These are phyloP conservation scores for Phataginus tetradactyla DNA, from an alignment of 2,797 vertebrate species.

Conservation along the genomic window DNA sequence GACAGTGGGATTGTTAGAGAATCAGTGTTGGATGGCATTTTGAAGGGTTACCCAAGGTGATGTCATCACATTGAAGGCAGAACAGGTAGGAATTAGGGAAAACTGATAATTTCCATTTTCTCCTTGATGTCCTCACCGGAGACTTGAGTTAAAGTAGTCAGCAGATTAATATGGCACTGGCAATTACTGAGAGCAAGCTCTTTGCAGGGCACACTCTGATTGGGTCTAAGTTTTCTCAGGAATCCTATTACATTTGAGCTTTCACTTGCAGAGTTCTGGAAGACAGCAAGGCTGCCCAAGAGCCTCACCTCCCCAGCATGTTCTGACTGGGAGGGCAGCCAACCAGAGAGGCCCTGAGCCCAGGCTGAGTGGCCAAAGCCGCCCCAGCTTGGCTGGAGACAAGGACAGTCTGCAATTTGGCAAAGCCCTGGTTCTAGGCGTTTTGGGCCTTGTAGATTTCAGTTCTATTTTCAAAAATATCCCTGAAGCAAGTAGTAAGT, in stretches of 20 bases:
- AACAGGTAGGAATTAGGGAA: background rate
- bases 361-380: background rate
- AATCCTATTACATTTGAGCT: background rate
- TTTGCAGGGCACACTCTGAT: background rate
- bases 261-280: background rate
- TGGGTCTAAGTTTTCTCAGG: background rate
- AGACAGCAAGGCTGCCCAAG: background rate
- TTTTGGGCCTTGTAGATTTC: background rate
- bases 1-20: background rate
- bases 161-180: background rate
- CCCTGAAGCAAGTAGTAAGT: background rate
- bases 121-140: background rate
- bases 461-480: conserved; percentile 54
- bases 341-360: background rate
- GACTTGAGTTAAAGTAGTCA: background rate
- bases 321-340: background rate
- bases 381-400: background rate
- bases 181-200: background rate
- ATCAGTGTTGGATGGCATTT: background rate
- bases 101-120: background rate
- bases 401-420: background rate
- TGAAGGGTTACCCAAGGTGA: background rate
- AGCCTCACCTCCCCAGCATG: background rate
- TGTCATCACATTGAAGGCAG: background rate
- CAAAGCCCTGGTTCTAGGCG: background rate